Evolutionary conservation across 2,888 invertebrate species (phyloP), one percentile per base, ranked within the genome.

Genomic region (Calephelis perditalis): DNA sequence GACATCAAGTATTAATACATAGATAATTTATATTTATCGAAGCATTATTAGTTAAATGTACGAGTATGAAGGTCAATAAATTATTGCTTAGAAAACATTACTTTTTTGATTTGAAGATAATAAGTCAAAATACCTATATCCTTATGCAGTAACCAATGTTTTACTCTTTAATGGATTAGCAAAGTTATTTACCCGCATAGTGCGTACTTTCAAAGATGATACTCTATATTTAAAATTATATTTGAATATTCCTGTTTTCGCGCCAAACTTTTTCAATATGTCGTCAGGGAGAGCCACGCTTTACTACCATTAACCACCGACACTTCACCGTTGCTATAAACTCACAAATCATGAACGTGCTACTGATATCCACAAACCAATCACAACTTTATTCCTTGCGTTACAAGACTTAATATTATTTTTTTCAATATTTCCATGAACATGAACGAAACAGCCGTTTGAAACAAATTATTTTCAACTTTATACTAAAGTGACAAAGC

Each of bases 251-350:
- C 76, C 75, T 80, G 85, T 85, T 87, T 86, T 82, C 84, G 82
- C 86, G 83, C 81, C 81, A 82, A 89, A 88, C 81, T 89, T 90
- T 89, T 89, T 85, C 89, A 90, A 89, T 89, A 89, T 89, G 89
- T 88, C 89, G 83, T 76, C 77, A 76, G 81, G 81, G 82, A 81
- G 84, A 79, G 86, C 86, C 83, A 81, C 84, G 82, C 87, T 81
- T 82, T 82, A 85, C 85, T 86, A 85, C 89, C 89, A 89, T 88
- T 88, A 89, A 87, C 86, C 87, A 84, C 86, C 86, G 86, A 84
- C 88, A 89, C 90, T 89, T 88, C 89, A 88, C 88, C 87, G 88
- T 85, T 79, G 85, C 86, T 88, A 89, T 89, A 90, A 91, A 90
- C 90, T 90, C 89, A 91, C 91, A 90, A 91, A 91, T 91, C 90